Conservation (phyloP, 2,797 vertebrate species). For the Ctenosaura bakeri region DNA sequence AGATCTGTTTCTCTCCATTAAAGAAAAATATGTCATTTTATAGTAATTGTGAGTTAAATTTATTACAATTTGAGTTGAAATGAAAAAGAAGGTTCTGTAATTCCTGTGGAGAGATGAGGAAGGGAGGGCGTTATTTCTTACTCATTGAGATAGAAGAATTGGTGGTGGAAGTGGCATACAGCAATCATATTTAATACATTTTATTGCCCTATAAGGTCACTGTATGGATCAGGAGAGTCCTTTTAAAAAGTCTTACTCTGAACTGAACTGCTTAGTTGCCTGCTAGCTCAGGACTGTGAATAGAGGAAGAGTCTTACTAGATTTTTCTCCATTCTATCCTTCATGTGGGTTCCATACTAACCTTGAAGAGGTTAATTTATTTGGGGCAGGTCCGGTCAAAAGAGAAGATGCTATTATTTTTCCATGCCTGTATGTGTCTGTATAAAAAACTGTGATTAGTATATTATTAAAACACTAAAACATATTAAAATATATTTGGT, state of each 20-base stretch:
- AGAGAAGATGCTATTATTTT: not conserved
- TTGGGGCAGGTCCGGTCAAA: not conserved
- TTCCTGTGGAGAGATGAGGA: not conserved
- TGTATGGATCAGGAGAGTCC: not conserved
- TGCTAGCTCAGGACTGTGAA: not conserved
- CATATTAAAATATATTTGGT: not conserved
- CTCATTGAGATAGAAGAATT: not conserved
- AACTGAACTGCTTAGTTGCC: not conserved
- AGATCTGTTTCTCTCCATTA: slow-evolving; percentile 26
- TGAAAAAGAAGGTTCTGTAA: slow-evolving; percentile 4
- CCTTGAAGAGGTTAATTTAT: not conserved
- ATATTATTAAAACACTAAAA: not conserved
- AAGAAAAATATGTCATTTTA: not conserved
- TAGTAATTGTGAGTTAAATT: slow-evolving; percentile 26
- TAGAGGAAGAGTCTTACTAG: not conserved
- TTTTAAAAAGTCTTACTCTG: not conserved
- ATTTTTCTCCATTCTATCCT: not conserved
- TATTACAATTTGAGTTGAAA: not conserved
- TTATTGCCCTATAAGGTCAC: slow-evolving; percentile 12
- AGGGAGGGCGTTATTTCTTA: not conserved
- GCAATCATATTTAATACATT: slow-evolving; percentile 14
- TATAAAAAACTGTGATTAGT: not conserved
- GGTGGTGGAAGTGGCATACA: not conserved
- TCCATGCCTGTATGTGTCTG: not conserved
- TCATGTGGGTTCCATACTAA: not conserved